A percentile compares a stretch with the other conserved stretches of the same genome.
Evolutionary conservation across 53 echinoderm and acorn worm species (phyloP).

Genomic region (Paracentrotus lividus): DNA sequence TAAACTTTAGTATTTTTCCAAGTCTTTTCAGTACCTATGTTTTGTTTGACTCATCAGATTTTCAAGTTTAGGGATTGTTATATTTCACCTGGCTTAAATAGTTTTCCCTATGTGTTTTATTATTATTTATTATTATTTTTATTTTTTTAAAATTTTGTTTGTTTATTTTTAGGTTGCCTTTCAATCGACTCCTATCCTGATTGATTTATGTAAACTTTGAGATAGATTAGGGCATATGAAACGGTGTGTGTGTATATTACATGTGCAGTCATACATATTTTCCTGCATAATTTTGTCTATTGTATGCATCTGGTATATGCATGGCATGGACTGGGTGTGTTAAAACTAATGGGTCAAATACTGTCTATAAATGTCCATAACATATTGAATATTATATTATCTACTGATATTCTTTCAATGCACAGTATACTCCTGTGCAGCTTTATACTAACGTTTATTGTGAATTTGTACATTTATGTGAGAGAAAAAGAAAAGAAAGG

Average conservation of each 20-base stretch:
- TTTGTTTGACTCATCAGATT: background rate
- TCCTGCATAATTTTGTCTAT: background rate
- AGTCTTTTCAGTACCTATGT: background rate
- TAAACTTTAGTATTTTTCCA: conserved; percentile 18
- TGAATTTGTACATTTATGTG: conserved; percentile 53
- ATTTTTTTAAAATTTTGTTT: too few relatives aligned
- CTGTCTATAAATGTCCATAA: conserved; percentile 24
- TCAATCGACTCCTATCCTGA: background rate
- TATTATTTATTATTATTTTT: too few relatives aligned
- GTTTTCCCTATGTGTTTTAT: background rate
- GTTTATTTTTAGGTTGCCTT: too few relatives aligned
- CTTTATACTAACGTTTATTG: conserved; percentile 28
- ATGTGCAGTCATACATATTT: too few relatives aligned
- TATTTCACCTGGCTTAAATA: conserved; percentile 9
- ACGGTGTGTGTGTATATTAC: background rate
- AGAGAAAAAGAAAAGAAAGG: conserved; percentile 9
- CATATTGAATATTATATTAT: conserved; percentile 16
- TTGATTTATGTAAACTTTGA: background rate
- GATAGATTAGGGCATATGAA: background rate
- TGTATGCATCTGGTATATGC: too few relatives aligned
- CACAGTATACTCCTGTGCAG: conserved; percentile 14
- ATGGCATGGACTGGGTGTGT: background rate
- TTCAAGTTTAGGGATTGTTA: background rate
- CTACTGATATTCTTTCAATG: conserved; percentile 30
- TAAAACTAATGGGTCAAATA: background rate